phyloP scores from a whole-genome alignment of 2,797 vertebrate genomes.

The Spinibarbus caldwelli region DNA sequence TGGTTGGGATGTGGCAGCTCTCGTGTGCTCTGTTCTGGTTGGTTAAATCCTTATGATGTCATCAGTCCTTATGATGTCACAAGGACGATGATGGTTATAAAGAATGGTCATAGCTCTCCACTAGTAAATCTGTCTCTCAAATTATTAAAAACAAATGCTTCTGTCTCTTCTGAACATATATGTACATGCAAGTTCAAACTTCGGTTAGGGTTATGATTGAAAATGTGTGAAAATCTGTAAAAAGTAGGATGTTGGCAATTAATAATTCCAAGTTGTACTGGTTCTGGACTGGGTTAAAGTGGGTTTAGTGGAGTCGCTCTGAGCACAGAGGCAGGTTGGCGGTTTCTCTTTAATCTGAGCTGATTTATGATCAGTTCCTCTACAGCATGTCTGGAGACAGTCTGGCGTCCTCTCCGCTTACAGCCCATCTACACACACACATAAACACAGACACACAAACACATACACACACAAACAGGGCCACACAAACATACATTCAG shows the following conservation, averaged over 20 bases:
- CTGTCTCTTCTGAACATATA: background rate
- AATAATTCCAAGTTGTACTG: background rate
- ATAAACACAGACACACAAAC: slow-evolving; percentile 12
- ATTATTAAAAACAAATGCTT: background rate
- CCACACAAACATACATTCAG: slow-evolving; percentile 2
- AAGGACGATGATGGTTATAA: background rate
- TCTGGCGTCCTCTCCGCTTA: slow-evolving; percentile 67
- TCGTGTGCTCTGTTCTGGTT: background rate
- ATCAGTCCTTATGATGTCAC: too few species aligned
- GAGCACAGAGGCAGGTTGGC: slow-evolving; percentile 80
- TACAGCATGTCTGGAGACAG: slow-evolving; percentile 79
- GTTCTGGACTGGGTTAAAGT: slow-evolving; percentile 28
- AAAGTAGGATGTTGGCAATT: background rate
- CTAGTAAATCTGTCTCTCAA: background rate
- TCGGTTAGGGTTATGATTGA: background rate
- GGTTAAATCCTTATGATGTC: slow-evolving; percentile 1
- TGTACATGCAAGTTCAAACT: background rate
- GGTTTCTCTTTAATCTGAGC: slow-evolving; percentile 84
- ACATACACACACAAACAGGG: slow-evolving; percentile 14
- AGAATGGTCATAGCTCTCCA: slow-evolving; percentile 1
- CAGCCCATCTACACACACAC: slow-evolving; percentile 23
- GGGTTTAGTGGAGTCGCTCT: slow-evolving; percentile 61
- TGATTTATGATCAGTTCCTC: slow-evolving; percentile 90
- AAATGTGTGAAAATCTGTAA: slow-evolving; percentile 1
- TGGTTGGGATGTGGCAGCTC: too few species aligned